phyloP scores from a whole-genome alignment of 2,113 vertebrate genomes.

The Prochilodus magdalenae region DNA sequence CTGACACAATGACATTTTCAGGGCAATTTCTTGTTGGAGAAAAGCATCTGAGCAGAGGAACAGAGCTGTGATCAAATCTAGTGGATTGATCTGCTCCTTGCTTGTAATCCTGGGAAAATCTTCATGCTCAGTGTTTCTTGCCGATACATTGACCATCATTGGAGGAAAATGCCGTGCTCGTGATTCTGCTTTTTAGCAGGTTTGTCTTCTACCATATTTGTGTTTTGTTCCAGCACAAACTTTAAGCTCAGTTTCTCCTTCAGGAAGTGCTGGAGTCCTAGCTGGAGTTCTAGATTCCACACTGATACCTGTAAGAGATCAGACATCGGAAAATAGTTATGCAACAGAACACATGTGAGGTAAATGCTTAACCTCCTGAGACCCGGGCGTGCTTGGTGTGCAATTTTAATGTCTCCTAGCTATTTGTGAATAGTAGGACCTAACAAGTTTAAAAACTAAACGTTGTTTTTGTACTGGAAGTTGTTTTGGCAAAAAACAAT shows the following conservation, averaged over 20 bases:
- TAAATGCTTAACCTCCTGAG: too few species aligned
- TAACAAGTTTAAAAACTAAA: too few species aligned
- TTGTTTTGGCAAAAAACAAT: too few species aligned
- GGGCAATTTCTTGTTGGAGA: slow-evolving; percentile 70
- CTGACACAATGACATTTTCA: slow-evolving; percentile 74
- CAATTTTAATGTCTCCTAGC: too few species aligned
- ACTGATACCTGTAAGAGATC: slow-evolving; percentile 47
- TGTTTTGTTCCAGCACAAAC: slow-evolving; percentile 50
- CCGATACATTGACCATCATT: slow-evolving; percentile 53
- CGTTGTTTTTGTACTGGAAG: too few species aligned
- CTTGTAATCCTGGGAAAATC: too few species aligned
- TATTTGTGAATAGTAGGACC: too few species aligned
- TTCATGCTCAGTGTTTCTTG: slow-evolving; percentile 37
- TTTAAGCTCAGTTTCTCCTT: slow-evolving; percentile 53
- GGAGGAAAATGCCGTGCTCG: slow-evolving; percentile 49
- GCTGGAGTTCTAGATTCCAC: slow-evolving; percentile 27
- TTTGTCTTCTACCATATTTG: slow-evolving; percentile 13
- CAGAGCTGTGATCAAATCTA: slow-evolving; percentile 75
- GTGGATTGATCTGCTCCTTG: slow-evolving; percentile 54
- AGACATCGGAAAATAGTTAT: too few species aligned
- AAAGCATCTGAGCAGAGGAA: slow-evolving; percentile 74
- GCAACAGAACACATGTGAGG: neutral
- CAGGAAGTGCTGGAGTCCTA: slow-evolving; percentile 48
- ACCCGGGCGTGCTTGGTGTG: too few species aligned
- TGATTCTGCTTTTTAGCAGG: slow-evolving; percentile 13